These are phyloP conservation scores for Anguilla obscura DNA, from an alignment of 2,797 vertebrate genomes.

Conservation along the genomic window DNA sequence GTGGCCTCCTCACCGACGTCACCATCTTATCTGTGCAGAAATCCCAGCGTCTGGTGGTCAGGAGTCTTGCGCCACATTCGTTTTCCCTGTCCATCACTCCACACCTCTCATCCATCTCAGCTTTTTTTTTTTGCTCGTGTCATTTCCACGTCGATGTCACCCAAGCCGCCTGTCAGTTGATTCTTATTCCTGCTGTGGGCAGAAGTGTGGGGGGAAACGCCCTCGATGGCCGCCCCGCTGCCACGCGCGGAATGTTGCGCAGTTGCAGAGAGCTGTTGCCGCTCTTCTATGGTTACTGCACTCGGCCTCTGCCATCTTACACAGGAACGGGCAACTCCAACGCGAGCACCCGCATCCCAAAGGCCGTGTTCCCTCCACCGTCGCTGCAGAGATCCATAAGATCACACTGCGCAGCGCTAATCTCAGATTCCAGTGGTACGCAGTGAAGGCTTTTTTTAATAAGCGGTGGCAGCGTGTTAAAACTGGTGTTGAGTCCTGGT, in stretches of 20 bases:
- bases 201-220: conserved; percentile 22
- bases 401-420: not conserved
- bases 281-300: not conserved
- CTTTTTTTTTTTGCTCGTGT: conserved; percentile 33
- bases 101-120: conserved; percentile 41
- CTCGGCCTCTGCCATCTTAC: not conserved
- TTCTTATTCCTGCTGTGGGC: conserved; percentile 45
- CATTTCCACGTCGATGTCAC: conserved; percentile 28
- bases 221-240: not conserved
- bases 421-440: not conserved
- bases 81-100: not conserved
- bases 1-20: not conserved
- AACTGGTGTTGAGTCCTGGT: not conserved
- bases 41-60: conserved; percentile 50
- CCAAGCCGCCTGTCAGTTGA: conserved; percentile 45
- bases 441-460: not conserved
- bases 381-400: not conserved
- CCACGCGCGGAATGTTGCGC: not conserved
- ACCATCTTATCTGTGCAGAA: not conserved
- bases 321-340: not conserved
- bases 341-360: not conserved
- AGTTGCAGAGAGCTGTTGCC: not conserved
- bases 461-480: not conserved
- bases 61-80: not conserved
- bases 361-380: not conserved